Conservation (phyloP, 2,888 invertebrate species). For the Eilema sororculum region DNA sequence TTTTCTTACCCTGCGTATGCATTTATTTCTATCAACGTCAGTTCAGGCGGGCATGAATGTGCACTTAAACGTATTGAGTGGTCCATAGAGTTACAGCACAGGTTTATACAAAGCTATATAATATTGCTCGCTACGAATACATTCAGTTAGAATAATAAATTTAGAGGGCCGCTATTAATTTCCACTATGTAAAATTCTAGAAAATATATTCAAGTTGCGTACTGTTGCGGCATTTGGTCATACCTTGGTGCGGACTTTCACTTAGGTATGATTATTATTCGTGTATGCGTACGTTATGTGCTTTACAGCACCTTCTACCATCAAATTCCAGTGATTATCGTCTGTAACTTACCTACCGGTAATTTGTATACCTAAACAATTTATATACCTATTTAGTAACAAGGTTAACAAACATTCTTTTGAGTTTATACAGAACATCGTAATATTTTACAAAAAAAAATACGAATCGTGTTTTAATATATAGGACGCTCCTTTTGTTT, state of each 20-base stretch:
- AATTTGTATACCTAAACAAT: conserved; percentile 5
- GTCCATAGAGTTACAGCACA: not conserved
- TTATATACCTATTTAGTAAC: not conserved
- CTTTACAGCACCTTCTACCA: conserved; percentile 29
- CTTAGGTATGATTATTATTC: conserved; percentile 52
- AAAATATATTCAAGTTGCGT: conserved; percentile 56
- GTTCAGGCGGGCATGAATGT: not conserved
- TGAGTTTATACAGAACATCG: not conserved
- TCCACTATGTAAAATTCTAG: conserved; percentile 32
- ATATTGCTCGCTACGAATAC: not conserved
- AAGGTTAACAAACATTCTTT: not conserved
- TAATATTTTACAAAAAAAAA: not conserved
- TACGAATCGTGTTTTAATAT: not conserved
- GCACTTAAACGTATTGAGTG: not conserved
- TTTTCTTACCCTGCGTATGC: not conserved
- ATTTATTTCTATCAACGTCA: not conserved
- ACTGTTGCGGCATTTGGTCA: conserved; percentile 62
- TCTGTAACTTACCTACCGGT: not conserved
- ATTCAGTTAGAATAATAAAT: conserved; percentile 17
- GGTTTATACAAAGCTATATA: not conserved
- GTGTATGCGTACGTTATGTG: conserved; percentile 47
- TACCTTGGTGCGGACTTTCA: conserved; percentile 60
- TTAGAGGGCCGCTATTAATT: conserved; percentile 22
- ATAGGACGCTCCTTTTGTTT: not conserved
- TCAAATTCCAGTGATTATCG: conserved; percentile 11